Evolutionary conservation across 2,888 invertebrate species (phyloP).

Genomic region (Plagodis dolabraria): DNA sequence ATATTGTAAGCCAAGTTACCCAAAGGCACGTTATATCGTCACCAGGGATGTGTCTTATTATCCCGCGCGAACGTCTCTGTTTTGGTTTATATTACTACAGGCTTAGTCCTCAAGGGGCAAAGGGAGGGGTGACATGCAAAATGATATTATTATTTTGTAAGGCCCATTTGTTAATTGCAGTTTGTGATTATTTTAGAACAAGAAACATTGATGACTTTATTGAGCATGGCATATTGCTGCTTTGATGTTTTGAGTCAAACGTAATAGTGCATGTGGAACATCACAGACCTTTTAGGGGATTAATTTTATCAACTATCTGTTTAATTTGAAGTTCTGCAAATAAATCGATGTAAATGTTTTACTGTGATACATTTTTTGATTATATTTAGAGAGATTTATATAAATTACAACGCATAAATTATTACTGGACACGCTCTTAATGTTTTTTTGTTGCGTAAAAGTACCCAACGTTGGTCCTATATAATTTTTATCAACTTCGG

Average conservation of each 20-base stretch:
- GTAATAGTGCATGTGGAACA: background rate
- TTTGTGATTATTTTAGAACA: conserved; percentile 41
- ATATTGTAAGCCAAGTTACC: conserved; percentile 42
- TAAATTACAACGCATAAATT: too few species aligned
- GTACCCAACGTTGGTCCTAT: too few species aligned
- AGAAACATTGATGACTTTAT: conserved; percentile 1
- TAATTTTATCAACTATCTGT: too few species aligned
- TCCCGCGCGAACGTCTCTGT: conserved; percentile 66
- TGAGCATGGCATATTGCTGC: conserved; percentile 15
- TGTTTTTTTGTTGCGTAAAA: too few species aligned
- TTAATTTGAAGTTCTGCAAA: too few species aligned
- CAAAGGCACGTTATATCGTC: conserved; percentile 63
- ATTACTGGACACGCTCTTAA: too few species aligned
- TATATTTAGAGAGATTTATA: too few species aligned
- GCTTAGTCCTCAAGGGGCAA: conserved; percentile 59
- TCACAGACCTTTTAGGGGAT: background rate
- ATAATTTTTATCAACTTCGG: too few species aligned
- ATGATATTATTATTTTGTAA: conserved; percentile 67
- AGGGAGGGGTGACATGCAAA: conserved; percentile 59
- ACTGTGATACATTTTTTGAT: too few species aligned
- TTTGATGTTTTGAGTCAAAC: conserved; percentile 12
- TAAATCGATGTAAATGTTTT: too few species aligned
- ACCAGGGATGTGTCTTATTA: conserved; percentile 73
- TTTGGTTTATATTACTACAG: conserved; percentile 72
- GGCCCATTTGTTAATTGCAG: conserved; percentile 61